A percentile compares a stretch with the other conserved stretches of the same genome.
Evolutionary conservation across 2,797 vertebrate species (phyloP).

Genomic region (Rhinoraja longicauda): DNA sequence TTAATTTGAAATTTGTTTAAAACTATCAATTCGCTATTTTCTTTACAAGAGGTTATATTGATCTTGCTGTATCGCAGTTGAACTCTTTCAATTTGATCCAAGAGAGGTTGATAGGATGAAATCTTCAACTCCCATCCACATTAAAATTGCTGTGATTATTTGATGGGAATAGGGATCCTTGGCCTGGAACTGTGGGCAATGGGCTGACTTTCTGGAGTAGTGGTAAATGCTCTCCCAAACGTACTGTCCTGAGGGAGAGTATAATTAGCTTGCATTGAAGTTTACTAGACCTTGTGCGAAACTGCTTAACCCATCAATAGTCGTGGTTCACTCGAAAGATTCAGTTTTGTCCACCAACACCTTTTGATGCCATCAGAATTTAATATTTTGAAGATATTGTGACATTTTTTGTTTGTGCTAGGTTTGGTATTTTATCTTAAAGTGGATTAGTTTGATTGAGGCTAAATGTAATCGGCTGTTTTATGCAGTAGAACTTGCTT

Average conservation of each 20-base stretch:
- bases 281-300: background rate
- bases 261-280: background rate
- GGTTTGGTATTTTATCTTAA: background rate
- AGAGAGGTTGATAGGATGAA: background rate
- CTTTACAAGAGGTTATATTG: background rate
- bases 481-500: too few relatives aligned
- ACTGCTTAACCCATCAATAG: background rate
- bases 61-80: background rate
- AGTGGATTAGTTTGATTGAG: too few relatives aligned
- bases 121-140: background rate
- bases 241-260: background rate
- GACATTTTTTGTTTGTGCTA: background rate
- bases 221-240: background rate
- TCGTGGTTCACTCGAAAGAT: background rate
- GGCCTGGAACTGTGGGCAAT: background rate
- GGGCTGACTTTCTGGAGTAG: too few relatives aligned
- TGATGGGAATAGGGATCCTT: background rate
- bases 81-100: background rate
- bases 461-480: too few relatives aligned
- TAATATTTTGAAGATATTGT: background rate
- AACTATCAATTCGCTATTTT: background rate
- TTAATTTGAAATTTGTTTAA: background rate
- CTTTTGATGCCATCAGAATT: background rate
- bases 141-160: background rate
- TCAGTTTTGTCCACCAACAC: background rate